These are phyloP conservation scores for Entomobrya multifasciata DNA, from an alignment of 2,888 invertebrate species.

Conservation along the genomic window DNA sequence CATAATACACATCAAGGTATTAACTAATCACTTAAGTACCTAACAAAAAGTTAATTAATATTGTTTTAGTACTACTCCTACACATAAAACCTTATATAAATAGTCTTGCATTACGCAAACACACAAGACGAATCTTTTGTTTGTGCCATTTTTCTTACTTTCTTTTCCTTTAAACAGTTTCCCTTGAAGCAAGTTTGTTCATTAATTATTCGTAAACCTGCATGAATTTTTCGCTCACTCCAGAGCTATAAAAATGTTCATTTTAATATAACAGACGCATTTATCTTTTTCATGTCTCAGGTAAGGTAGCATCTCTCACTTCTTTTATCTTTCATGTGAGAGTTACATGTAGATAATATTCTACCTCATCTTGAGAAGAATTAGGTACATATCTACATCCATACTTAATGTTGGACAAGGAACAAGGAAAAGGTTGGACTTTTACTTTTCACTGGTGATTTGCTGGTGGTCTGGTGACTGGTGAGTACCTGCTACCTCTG, in stretches of 20 bases:
- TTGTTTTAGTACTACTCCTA: no score
- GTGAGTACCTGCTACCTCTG: not conserved
- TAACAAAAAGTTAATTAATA: no score
- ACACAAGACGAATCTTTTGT: no score
- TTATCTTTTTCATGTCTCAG: slow-evolving; percentile 31
- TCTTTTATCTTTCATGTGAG: not conserved
- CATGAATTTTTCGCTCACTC: slow-evolving; percentile 51
- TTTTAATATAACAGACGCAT: slow-evolving; percentile 24
- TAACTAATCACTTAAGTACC: no score
- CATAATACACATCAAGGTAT: no score
- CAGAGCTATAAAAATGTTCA: slow-evolving; percentile 50
- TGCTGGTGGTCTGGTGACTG: slow-evolving; percentile 1
- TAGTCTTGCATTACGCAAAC: no score
- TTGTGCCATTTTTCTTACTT: not conserved
- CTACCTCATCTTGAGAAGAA: not conserved
- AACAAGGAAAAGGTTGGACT: slow-evolving; percentile 28
- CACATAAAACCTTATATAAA: no score
- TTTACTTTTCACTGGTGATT: not conserved
- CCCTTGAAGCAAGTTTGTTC: slow-evolving; percentile 34
- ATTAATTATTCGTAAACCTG: slow-evolving; percentile 58
- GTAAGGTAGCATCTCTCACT: slow-evolving; percentile 20
- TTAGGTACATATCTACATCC: no score
- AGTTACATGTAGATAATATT: no score
- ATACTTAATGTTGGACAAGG: no score
- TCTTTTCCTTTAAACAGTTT: not conserved